Conservation (phyloP, 2,113 vertebrate genomes). For the Rhombomys opimus region DNA sequence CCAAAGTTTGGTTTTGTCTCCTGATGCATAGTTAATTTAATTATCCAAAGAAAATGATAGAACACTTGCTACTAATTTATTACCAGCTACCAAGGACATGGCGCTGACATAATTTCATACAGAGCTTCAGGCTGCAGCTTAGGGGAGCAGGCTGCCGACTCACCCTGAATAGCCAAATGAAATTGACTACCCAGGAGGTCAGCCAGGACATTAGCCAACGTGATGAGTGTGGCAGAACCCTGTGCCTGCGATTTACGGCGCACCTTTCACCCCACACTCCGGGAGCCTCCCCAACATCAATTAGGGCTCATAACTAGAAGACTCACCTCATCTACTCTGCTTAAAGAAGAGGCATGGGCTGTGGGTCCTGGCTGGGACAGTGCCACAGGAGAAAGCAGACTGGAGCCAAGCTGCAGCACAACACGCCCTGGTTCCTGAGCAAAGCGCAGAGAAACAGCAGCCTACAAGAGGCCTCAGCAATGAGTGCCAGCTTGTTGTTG, state of each 20-base stretch:
- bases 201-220: conserved; percentile 55
- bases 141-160: conserved; percentile 26
- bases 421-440: not conserved
- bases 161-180: conserved; percentile 63
- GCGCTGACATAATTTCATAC: not conserved
- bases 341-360: not conserved
- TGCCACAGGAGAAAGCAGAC: not conserved
- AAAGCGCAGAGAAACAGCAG: not conserved
- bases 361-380: not conserved
- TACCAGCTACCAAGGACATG: conserved; percentile 39
- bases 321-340: not conserved
- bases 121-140: not conserved
- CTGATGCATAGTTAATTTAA: conserved; percentile 73
- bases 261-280: conserved; percentile 13
- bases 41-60: conserved; percentile 70
- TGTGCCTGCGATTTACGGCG: conserved; percentile 45
- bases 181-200: conserved; percentile 63
- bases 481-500: no score
- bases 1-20: conserved; percentile 55
- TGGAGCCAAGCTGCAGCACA: not conserved
- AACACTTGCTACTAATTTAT: conserved; percentile 63
- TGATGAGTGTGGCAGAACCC: conserved; percentile 63
- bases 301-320: conserved; percentile 46
- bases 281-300: conserved; percentile 50
- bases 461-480: not conserved